Evolutionary conservation across 2,113 vertebrate genomes (phyloP), one percentile per base, ranked within the genome.

Genomic region (Percina caprodes): DNA sequence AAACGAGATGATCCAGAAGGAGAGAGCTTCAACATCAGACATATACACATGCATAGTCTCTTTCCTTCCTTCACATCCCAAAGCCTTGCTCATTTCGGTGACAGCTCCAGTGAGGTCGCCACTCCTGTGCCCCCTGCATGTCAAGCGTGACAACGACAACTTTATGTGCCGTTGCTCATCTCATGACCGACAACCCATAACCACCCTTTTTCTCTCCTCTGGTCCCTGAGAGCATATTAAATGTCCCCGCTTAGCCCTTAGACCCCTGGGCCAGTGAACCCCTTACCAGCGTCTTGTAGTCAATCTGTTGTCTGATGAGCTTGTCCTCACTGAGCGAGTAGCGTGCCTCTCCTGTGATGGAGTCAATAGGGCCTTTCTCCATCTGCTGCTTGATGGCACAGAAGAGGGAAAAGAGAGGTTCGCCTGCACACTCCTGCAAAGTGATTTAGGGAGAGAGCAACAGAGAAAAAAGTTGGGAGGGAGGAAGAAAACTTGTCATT

Each of bases 261-360:
- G 46, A 79, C 77, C 82, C 60, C 21, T 6, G 69, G 68, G 79
- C 77, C 61, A 86, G 78, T 84, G 84, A 90, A 74, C 78, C 71
- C 86, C 96, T 96, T 92, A 99, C 98, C 97, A 99, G 90, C 2
- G 97, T 99, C 92, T 99, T 99, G 95, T 99, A 99, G 94, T 99
- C 98, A 19, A 99, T 99, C 95, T 99, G 98, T 91, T 99, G 98
- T 35, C 98, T 95, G 93, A 99, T 99, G 90, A 99, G 97, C 87
- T 99, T 99, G 96, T 99, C 98, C 89, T 99, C 98, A 0, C 98
- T 99, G 80, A 99, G 95, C 0, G 98, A 99, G 88, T 99, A 99
- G 71, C 98, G 96, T 0, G 98, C 98, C 90, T 99, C 98, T 3
- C 98, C 98, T 0, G 98, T 99, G 94, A 99, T 99, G 18, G 97